Percentiles rank a stretch among this genome's conserved stretches.
These are phyloP conservation scores for Congeria kusceri DNA, from an alignment of 2,888 invertebrate genomes.

Conservation along the genomic window DNA sequence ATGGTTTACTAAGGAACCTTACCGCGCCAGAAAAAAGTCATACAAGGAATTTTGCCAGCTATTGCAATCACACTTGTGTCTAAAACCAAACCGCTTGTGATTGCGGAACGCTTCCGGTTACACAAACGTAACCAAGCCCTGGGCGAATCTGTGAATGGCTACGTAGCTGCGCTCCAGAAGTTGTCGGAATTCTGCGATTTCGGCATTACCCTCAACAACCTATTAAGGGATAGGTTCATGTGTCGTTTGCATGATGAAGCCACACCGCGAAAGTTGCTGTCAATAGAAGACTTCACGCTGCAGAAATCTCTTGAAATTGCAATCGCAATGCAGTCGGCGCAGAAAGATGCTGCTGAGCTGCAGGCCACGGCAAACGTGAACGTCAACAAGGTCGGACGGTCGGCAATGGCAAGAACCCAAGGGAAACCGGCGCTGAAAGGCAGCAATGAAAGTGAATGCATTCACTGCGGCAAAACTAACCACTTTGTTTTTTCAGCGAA, in stretches of 20 bases:
- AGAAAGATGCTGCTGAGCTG: conserved; percentile 29
- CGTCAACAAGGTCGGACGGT: neutral
- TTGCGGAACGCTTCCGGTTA: conserved; percentile 4
- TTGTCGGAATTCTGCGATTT: conserved; percentile 55
- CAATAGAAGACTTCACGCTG: conserved; percentile 23
- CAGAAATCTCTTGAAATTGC: conserved; percentile 34
- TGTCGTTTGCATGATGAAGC: conserved; percentile 43
- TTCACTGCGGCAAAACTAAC: conserved; percentile 11
- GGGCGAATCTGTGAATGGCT: conserved; percentile 24
- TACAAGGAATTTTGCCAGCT: conserved; percentile 13
- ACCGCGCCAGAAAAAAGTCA: conserved; percentile 20
- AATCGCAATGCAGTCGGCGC: conserved; percentile 51
- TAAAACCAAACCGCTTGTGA: conserved; percentile 1
- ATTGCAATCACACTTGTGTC: conserved; percentile 7
- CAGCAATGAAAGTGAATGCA: conserved; percentile 1
- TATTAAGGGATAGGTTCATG: conserved; percentile 55
- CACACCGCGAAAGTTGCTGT: conserved; percentile 49
- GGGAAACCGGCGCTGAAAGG: neutral
- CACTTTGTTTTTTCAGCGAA: neutral
- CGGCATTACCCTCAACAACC: conserved; percentile 30
- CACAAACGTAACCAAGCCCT: neutral
- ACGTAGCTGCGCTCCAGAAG: conserved; percentile 44
- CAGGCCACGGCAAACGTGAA: conserved; percentile 12
- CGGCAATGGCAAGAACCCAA: too few relatives aligned
- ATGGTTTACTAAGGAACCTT: conserved; percentile 19